Base-by-base conservation (phyloP, 2,888 invertebrate species). In the Omphaloscelis lunosa region DNA sequence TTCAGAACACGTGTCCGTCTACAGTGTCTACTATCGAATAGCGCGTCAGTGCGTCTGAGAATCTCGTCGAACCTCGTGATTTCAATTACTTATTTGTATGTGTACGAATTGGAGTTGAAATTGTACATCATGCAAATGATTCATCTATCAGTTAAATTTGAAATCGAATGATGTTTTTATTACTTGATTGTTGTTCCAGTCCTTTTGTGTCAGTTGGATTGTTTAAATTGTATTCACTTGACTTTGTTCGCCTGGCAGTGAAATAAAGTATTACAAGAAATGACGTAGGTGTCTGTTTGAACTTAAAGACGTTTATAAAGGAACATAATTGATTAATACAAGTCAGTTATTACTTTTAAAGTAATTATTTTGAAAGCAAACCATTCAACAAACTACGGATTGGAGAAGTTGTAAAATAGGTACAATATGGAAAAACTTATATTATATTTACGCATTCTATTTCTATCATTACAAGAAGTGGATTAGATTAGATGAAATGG, bases 1-100 rank as follows among this genome's bases (percentile, higher is more conserved):
- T 85, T 82, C 89, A 65, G 63, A 71, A 53, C 87, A 84, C 80
- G 86, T 79, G 79, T 77, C 65, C 69, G 61, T 80, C 72, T 78
- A 77, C 78, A 79, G 82, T 72, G 59, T 82, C 74, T 80, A 77
- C 78, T 79, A 85, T 82, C 78, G 74, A 80, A 85, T 86, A 82
- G 72, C 85, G 86, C 87, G 89, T 88, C 87, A 83, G 76, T 81
- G 67, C 75, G 86, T 88, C 89, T 88, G 82, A 88, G 86, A 84
- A 86, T 88, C 87, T 82, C 83, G 53, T 75, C 77, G 71, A 73
- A 74, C 75, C 79, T 84, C 85, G 86, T 86, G 84, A 89, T 84
- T 89, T 77, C 69, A 83, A 86, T 89, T 85, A 79, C 80, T 84
- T 79, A 84, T 86, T 83, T 72, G 72, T 76, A 75, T 85, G 71